Conservation (phyloP, 2,113 vertebrate species). For the Lonchura striata region DNA sequence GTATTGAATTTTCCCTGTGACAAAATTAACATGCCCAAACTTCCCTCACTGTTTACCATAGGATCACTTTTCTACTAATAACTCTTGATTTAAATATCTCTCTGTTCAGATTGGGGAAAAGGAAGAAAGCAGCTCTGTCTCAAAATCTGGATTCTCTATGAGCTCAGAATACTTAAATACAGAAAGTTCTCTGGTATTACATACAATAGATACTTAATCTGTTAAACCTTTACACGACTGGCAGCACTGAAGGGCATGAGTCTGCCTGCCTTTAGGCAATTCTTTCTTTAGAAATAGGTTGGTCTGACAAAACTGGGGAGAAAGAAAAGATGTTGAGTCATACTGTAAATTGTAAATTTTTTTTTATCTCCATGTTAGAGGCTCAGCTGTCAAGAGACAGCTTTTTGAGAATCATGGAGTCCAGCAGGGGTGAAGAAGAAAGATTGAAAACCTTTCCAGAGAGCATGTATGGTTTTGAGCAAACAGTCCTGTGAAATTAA, state of each 20-base stretch:
- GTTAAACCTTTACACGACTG: background rate
- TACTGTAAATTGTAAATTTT: background rate
- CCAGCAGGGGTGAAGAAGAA: background rate
- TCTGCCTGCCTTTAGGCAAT: background rate
- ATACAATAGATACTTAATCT: background rate
- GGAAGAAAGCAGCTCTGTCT: background rate
- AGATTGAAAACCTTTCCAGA: background rate
- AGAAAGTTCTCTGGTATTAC: background rate
- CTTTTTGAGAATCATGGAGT: background rate
- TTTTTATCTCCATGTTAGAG: background rate
- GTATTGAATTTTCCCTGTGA: background rate
- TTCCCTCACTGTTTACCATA: background rate
- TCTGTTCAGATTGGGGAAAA: background rate
- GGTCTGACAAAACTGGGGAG: background rate
- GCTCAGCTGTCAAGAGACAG: background rate
- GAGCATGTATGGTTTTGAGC: background rate
- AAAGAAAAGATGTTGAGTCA: background rate
- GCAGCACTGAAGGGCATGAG: background rate
- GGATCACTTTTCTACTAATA: background rate
- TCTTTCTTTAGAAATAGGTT: background rate
- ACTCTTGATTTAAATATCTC: background rate
- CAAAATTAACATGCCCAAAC: background rate
- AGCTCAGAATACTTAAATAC: background rate
- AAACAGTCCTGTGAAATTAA: background rate
- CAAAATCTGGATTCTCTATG: background rate